Evolutionary conservation across 2,797 vertebrate species (phyloP), one percentile per base, ranked within the genome.

Genomic region (Sebastes vulpes): DNA sequence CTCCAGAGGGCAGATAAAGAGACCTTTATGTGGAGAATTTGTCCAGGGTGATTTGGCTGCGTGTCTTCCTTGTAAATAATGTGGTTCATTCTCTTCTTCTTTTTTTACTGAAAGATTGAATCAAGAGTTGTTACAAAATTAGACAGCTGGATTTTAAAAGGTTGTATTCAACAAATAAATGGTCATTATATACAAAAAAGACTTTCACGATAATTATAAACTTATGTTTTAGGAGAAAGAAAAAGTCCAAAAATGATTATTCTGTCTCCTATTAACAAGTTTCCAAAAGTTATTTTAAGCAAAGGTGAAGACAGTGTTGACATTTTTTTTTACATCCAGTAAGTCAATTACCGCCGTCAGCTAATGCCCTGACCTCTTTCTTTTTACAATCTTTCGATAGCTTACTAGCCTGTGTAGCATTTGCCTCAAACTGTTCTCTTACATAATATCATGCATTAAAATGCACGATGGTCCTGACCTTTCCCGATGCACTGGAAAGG

Each of bases 1-100:
- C 93, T 92, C 84, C 87, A 89, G 84, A 89, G 90, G 91, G 85
- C 92, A 94, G 90, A 95, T 92, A 95, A 95, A 94, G 91, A 91
- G 82, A 90, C 85, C 85, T 92, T 89, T 93, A 81, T 94, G 86
- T 75, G 14, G 76, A 89, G 81, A 88, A 90, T 91, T 93, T 89
- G 91, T 94, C 88, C 77, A 92, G 79, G 82, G 75, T 82, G 84
- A 87, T 88, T 89, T 50, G 68, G 53, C 66, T 75, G 71, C 16
- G 54, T 72, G 79, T 90, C 82, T 76, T 76, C 70, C 70, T 64
- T 63, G 79, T 53, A 59, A 72, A 86, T 56, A 70, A 85, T 65
- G 71, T 60, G 59, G 5, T 23, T 79, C 72, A 25, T 67, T 78
- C 29, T 29, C 26, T 72, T 31, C 8, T 0, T 1, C 2, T 32